Evolutionary conservation across 2,113 vertebrate species (phyloP).

Genomic region (Acanthisitta chloris): DNA sequence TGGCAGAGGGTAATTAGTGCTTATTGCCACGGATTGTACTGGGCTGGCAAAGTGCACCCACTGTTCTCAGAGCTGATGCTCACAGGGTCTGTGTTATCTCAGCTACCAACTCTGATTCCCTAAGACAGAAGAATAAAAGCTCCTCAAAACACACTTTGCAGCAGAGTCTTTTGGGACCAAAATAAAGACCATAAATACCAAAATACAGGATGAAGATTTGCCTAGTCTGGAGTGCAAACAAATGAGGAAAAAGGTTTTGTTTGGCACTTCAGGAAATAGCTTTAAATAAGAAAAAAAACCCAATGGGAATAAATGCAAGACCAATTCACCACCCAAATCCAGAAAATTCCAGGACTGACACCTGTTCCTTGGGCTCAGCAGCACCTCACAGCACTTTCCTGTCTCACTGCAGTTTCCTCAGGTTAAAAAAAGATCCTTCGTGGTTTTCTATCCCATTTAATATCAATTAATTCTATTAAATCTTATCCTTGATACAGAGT

Average conservation of each 20-base stretch:
- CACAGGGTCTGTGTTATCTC: not conserved
- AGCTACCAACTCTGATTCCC: not conserved
- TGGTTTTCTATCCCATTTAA: not conserved
- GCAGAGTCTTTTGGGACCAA: not conserved
- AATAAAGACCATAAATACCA: not conserved
- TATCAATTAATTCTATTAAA: not conserved
- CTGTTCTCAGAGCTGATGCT: not conserved
- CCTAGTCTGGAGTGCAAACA: not conserved
- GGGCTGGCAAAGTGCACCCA: not conserved
- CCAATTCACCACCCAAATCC: not conserved
- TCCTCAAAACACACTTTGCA: not conserved
- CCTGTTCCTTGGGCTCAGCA: not conserved
- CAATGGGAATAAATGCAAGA: not conserved
- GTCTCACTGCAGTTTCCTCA: not conserved
- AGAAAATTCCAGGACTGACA: not conserved
- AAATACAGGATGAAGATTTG: not conserved
- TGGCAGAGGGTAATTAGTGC: constrained; percentile 44
- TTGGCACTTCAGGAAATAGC: not conserved
- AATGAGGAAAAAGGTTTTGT: fast-evolving
- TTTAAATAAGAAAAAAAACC: not conserved
- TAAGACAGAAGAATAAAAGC: not conserved
- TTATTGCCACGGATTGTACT: constrained; percentile 13
- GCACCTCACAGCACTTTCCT: not conserved
- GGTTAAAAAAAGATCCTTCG: not conserved
- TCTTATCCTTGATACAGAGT: not conserved